phyloP scores from a whole-genome alignment of 2,113 vertebrate species.

The Casuarius casuarius region DNA sequence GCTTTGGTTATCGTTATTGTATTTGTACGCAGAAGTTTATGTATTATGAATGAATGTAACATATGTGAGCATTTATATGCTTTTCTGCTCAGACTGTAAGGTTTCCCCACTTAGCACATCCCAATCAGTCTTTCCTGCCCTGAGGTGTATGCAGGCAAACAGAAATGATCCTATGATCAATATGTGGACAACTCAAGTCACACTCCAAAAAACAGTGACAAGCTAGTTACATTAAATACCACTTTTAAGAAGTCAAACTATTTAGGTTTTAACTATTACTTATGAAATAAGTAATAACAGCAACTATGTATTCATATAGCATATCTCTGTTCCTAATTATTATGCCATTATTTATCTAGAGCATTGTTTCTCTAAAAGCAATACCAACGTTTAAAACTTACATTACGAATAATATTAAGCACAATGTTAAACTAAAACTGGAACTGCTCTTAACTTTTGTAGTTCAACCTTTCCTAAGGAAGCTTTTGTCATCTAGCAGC shows the following conservation, averaged over 20 bases:
- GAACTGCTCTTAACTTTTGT: not conserved
- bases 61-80: not conserved
- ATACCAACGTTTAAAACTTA: rapidly evolving
- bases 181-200: not conserved
- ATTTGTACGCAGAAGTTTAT: not conserved
- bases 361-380: not conserved
- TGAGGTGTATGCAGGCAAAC: not conserved
- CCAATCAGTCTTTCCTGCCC: not conserved
- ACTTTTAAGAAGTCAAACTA: not conserved
- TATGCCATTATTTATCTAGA: not conserved
- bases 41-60: not conserved
- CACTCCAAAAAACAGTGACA: not conserved
- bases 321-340: not conserved
- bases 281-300: not conserved
- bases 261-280: not conserved
- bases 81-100: not conserved
- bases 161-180: not conserved
- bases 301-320: not conserved
- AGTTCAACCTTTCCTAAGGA: not conserved
- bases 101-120: not conserved
- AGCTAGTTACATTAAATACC: not conserved
- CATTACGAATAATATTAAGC: not conserved
- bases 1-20: not conserved
- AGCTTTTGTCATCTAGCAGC: not conserved
- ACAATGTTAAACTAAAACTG: not conserved